These are phyloP conservation scores for Strix uralensis DNA, from an alignment of 2,113 vertebrate species.

Conservation along the genomic window DNA sequence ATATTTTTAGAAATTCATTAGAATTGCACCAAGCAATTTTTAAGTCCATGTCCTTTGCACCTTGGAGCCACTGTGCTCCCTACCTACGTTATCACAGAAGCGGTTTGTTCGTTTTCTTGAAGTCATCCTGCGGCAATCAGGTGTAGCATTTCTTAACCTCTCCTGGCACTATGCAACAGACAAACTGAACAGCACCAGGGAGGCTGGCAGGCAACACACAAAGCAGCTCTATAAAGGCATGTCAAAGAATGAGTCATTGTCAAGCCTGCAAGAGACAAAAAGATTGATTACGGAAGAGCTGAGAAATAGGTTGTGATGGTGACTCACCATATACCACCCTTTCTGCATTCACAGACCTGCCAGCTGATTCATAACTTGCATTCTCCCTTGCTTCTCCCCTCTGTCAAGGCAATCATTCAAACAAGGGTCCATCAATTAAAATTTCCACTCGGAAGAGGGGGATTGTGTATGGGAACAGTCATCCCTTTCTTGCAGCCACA, in stretches of 20 bases:
- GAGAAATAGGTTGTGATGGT: slow-evolving; percentile 55
- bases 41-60: neutral
- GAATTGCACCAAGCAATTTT: neutral
- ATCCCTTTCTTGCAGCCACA: neutral
- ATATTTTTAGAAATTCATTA: neutral
- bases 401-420: slow-evolving; percentile 31
- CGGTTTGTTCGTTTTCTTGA: neutral
- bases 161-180: neutral
- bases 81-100: neutral
- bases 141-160: neutral
- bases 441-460: neutral
- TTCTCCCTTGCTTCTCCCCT: slow-evolving; percentile 39
- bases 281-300: slow-evolving; percentile 67
- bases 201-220: neutral
- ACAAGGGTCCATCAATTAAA: slow-evolving; percentile 5
- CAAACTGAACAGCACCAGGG: neutral
- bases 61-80: neutral
- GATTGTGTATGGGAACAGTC: neutral
- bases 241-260: slow-evolving; percentile 71
- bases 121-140: neutral
- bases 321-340: slow-evolving; percentile 73
- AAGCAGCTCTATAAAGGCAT: slow-evolving; percentile 44
- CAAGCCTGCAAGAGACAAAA: slow-evolving; percentile 48
- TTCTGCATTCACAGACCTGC: slow-evolving; percentile 42
- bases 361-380: slow-evolving; percentile 68